Percentiles rank a stretch among this genome's conserved stretches.
phyloP scores from a whole-genome alignment of 2,797 vertebrate genomes.

The Enteromius unitaeniatus region DNA sequence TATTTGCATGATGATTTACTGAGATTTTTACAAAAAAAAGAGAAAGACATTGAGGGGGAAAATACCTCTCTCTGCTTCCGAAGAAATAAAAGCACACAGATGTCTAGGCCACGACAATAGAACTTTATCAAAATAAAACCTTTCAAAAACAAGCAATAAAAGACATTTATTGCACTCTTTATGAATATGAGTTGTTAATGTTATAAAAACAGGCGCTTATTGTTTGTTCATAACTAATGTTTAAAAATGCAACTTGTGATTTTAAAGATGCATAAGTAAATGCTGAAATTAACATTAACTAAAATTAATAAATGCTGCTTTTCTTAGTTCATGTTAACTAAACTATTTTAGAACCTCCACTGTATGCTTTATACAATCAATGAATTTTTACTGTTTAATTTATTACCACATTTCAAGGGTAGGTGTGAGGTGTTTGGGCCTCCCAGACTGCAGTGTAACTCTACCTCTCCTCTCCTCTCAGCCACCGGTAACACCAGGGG shows the following conservation, averaged over 20 bases:
- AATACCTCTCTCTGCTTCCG: neutral
- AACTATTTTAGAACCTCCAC: neutral
- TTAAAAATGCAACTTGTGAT: no score
- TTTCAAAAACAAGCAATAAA: neutral
- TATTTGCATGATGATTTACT: constrained; percentile 34
- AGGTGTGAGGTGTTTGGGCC: neutral
- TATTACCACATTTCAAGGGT: neutral
- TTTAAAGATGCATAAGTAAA: no score
- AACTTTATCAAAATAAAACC: neutral
- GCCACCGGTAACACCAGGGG: constrained; percentile 14
- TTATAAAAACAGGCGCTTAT: no score
- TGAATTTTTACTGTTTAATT: constrained; percentile 8
- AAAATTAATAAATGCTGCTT: no score
- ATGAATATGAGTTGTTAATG: no score
- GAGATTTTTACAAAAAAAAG: neutral
- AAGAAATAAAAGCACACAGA: constrained; percentile 27
- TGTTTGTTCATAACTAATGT: no score
- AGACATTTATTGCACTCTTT: neutral
- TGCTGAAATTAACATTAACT: no score
- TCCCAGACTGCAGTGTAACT: constrained; percentile 9
- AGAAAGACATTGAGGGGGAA: neutral
- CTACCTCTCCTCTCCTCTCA: constrained; percentile 18
- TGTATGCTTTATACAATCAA: neutral
- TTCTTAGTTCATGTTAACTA: no score
- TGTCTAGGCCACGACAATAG: neutral